Percentiles rank a stretch among this genome's conserved stretches.
Evolutionary conservation across 2,113 vertebrate species (phyloP).

Genomic region (Psittacula cyanocephala): DNA sequence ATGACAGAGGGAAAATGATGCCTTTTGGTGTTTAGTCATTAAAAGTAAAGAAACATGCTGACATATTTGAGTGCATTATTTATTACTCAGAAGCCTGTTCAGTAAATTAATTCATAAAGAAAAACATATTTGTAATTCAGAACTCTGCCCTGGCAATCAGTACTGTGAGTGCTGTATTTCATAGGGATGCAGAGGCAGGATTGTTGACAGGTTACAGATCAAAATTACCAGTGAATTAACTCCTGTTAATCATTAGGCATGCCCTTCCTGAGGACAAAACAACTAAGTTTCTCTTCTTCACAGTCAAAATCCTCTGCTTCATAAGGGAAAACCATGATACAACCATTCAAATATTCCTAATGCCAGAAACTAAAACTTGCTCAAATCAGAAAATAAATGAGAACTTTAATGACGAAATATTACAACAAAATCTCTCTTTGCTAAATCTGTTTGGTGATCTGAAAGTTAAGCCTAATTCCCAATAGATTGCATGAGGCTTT

Average conservation of each 20-base stretch:
- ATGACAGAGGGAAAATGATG: neutral
- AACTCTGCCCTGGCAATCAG: neutral
- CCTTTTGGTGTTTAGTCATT: neutral
- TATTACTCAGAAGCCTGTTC: neutral
- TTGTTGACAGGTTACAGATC: neutral
- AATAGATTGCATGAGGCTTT: neutral
- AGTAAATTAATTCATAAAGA: neutral
- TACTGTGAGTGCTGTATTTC: rapidly evolving
- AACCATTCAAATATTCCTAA: neutral
- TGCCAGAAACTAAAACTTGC: neutral
- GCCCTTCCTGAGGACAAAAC: conserved; percentile 4
- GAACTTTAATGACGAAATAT: neutral
- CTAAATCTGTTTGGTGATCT: neutral
- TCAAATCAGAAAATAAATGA: neutral
- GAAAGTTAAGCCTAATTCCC: neutral
- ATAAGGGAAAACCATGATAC: neutral
- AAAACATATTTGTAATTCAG: neutral
- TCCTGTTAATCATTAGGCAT: neutral
- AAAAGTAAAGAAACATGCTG: neutral
- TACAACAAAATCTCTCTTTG: neutral
- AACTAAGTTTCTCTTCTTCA: neutral
- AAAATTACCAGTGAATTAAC: neutral
- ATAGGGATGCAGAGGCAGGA: neutral
- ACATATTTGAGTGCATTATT: neutral
- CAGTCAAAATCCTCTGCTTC: neutral